Evolutionary conservation across 1,140 invertebrate genomes (phyloP).

Genomic region (Drosophila triauraria): DNA sequence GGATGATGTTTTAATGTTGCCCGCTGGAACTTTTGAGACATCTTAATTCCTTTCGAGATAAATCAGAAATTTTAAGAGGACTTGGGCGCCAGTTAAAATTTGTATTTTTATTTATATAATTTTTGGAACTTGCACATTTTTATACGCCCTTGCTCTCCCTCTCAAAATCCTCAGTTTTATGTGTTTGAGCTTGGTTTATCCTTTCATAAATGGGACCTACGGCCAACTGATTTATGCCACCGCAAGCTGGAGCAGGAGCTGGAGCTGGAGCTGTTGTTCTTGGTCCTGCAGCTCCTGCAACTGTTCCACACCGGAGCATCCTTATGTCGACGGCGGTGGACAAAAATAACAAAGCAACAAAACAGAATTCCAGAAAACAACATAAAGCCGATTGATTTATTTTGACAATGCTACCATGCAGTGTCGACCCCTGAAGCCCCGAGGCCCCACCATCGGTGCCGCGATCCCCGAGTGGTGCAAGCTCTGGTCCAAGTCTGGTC

Average conservation of each 20-base stretch:
- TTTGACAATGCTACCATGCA: constrained; percentile 81
- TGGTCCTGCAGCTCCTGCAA: constrained; percentile 31
- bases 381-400: constrained; percentile 85
- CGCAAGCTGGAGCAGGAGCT: constrained; percentile 58
- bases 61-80: constrained; percentile 59
- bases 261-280: constrained; percentile 35
- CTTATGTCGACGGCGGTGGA: constrained; percentile 53
- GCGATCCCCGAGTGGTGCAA: constrained; percentile 34
- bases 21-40: constrained; percentile 75
- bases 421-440: constrained; percentile 14
- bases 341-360: constrained; percentile 77
- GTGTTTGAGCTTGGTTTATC: constrained; percentile 64
- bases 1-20: constrained; percentile 63
- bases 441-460: constrained; percentile 13
- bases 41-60: constrained; percentile 80
- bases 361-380: constrained; percentile 81
- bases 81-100: constrained; percentile 42
- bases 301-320: constrained; percentile 56
- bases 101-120: constrained; percentile 72
- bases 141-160: constrained; percentile 26
- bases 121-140: constrained; percentile 72
- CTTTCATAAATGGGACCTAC: constrained; percentile 80
- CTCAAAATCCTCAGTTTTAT: constrained; percentile 9
- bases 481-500: constrained; percentile 17
- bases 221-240: constrained; percentile 79